A percentile compares a stretch with the other conserved stretches of the same genome.
These are phyloP conservation scores for Tapera naevia DNA, from an alignment of 2,797 vertebrate genomes.

Conservation along the genomic window DNA sequence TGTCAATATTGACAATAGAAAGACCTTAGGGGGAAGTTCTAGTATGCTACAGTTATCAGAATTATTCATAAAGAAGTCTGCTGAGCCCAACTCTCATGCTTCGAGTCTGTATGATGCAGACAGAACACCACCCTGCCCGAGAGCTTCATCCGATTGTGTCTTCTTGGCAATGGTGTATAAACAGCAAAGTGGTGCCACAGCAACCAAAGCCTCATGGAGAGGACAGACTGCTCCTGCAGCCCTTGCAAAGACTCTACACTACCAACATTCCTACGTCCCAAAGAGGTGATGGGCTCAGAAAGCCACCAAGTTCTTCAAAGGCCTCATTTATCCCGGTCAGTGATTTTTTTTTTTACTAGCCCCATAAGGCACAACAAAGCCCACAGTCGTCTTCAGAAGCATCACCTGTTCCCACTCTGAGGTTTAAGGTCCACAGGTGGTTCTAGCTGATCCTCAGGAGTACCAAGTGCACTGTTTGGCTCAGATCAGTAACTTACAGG, in stretches of 20 bases:
- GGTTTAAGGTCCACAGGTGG: not conserved
- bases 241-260: not conserved
- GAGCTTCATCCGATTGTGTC: not conserved
- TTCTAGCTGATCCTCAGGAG: not conserved
- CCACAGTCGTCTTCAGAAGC: not conserved
- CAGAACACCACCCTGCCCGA: not conserved
- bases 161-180: not conserved
- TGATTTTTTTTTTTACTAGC: not conserved
- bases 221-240: not conserved
- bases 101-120: not conserved
- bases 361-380: not conserved
- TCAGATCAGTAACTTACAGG: not conserved
- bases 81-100: not conserved
- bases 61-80: not conserved
- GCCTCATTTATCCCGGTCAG: not conserved
- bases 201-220: not conserved
- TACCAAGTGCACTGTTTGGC: not conserved
- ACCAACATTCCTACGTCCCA: not conserved
- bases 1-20: not conserved
- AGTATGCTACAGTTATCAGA: not conserved
- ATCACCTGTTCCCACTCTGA: not conserved
- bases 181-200: not conserved
- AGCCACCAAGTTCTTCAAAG: not conserved
- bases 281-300: not conserved
- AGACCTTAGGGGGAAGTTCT: not conserved